Base-by-base conservation (phyloP, 2,797 vertebrate genomes). In the Hemitrygon akajei region DNA sequence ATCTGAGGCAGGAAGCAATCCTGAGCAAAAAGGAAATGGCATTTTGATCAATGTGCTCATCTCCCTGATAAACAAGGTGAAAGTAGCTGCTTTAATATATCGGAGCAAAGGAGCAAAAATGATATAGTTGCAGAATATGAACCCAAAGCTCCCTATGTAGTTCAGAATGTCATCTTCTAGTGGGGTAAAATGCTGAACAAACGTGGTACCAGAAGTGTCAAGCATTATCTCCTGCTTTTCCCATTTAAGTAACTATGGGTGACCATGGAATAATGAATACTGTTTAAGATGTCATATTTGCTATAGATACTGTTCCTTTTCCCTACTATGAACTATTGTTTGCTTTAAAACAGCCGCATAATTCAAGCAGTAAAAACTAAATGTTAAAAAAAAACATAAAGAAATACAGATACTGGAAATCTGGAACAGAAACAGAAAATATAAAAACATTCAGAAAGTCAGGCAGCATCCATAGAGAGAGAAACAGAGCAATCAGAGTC, bases 11-110 rank as follows among this genome's bases (percentile, higher is more conserved):
- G 91, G 91, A 93, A 93, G 91, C 91, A 14, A 93, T 93, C 91
- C 91, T 93, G 71, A 37, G 40, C 73, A 12, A 75, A 93, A 30
- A 93, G 91, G 91, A 93, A 93, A 93, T 93, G 91, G 91, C 71
- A 75, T 93, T 93, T 93, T 93, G 91, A 93, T 93, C 91, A 93
- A 93, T 75, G 71, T 93, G 91, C 91, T 93, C 91, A 75, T 93
- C 91, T 93, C 91, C 47, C 91, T 58, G 73, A 93, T 71, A 75
- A 47, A 93, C 71, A 75, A 14, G 40, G 25, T 92, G 69, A 47
- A 75, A 92, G 89, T 47, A 92, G 69, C 37, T 76, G 40, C 71
- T 93, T 92, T 73, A 73, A 71, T 58, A 93, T 56, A 86, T 86
- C 22, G 11, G 22, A 86, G 82, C 37, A 27, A 86, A 47, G 91